These are phyloP conservation scores for Glyptemys insculpta DNA, from an alignment of 2,797 vertebrate genomes.

Conservation along the genomic window DNA sequence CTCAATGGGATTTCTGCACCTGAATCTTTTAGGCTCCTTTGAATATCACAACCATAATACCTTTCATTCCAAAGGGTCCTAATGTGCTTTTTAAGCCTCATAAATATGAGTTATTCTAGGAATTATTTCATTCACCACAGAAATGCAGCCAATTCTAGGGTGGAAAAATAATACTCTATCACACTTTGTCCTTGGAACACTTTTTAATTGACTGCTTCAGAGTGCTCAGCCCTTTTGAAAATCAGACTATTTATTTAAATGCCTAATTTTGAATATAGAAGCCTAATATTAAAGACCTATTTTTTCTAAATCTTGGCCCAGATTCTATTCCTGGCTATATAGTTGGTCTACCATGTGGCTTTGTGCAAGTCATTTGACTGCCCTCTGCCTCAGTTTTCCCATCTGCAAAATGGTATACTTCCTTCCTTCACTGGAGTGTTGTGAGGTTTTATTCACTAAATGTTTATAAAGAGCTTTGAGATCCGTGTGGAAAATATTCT, in stretches of 20 bases:
- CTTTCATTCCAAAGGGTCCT: background rate
- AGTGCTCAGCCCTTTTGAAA: conserved; percentile 10
- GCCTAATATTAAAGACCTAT: background rate
- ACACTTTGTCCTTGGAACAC: background rate
- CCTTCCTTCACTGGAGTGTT: background rate
- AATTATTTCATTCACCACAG: background rate
- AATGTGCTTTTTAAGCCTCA: background rate
- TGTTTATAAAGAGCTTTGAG: background rate
- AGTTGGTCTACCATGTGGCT: background rate
- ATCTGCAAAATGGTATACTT: background rate
- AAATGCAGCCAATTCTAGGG: background rate
- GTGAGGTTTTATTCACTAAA: background rate
- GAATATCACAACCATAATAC: background rate
- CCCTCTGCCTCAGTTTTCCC: background rate
- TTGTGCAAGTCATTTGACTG: background rate
- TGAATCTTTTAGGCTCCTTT: conserved; percentile 42
- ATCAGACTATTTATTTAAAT: background rate
- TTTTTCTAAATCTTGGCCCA: background rate
- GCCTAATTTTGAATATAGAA: background rate
- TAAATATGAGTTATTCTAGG: conserved; percentile 3
- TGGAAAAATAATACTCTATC: background rate
- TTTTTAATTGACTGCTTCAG: background rate
- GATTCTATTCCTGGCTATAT: background rate
- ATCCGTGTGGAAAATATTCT: conserved; percentile 9
- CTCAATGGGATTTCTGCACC: conserved; percentile 22